Percentiles rank a stretch among this genome's conserved stretches.
These are phyloP conservation scores for Napeogenes inachia DNA, from an alignment of 2,888 invertebrate species.

Conservation along the genomic window DNA sequence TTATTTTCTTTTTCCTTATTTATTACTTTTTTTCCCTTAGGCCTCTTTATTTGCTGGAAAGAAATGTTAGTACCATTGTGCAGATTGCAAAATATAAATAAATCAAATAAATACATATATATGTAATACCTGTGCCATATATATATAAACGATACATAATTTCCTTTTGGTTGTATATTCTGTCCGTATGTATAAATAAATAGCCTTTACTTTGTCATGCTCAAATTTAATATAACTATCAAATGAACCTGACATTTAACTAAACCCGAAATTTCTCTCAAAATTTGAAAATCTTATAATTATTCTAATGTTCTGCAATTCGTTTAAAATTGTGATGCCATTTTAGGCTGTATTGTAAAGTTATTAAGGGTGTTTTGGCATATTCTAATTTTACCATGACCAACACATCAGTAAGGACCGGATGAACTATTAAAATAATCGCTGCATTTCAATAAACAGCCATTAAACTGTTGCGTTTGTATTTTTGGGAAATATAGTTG, in stretches of 20 bases:
- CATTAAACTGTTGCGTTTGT: constrained; percentile 53
- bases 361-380: constrained; percentile 14
- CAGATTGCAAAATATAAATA: no score
- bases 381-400: constrained; percentile 23
- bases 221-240: not conserved
- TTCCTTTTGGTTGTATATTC: no score
- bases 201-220: not conserved
- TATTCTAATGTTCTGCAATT: constrained; percentile 54
- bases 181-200: not conserved
- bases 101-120: no score
- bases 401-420: constrained; percentile 28
- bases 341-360: constrained; percentile 3
- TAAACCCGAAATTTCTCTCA: constrained; percentile 30
- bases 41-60: no score
- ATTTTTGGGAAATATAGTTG: constrained; percentile 38
- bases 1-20: no score
- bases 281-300: constrained; percentile 49
- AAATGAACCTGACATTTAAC: constrained; percentile 11
- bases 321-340: constrained; percentile 22
- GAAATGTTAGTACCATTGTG: no score
- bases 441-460: constrained; percentile 67
- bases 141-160: no score
- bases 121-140: no score
- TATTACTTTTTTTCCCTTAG: no score
- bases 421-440: constrained; percentile 71